Evolutionary conservation across 2,888 invertebrate species (phyloP), one percentile per base, ranked within the genome.

Genomic region (Acrobasis suavella): DNA sequence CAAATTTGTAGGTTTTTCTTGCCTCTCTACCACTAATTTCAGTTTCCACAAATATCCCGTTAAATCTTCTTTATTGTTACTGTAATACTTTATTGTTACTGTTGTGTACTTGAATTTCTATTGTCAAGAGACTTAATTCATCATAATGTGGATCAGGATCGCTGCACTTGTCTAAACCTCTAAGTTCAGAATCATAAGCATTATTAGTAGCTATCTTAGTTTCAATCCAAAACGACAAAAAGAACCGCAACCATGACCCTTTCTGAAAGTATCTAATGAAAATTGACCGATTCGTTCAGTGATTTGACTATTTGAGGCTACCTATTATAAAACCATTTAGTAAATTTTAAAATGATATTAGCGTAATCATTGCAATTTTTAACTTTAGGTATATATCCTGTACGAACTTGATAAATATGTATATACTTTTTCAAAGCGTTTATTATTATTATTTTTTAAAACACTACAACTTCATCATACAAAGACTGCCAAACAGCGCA

Each of bases 121-220:
- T 14, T 12, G 50, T 46, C 0, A 69, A 12, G 9, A 60, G n/a
- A 16, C 65, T 70, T 5, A 72, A 51, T 5, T 61, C 67, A n/a
- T 66, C 68, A 52, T 72, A 80, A 1, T 76, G 77, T 0, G 74
- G 75, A 0, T 72, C 71, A 5, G 75, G 72, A 12, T 71, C 67
- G 0, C 32, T 61, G 56, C 81, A 81, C 9, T 32, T 38, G 56
- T 67, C 62, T 17, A 60, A 9, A 52, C 10, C 39, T n/a, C 51
- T 17, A 8, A 60, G n/a, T 38, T 39, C 17, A 1, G 39, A 22
- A n/a, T 51, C 22, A 17, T 60, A 60, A 50, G 16, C 1, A 42
- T 38, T 42, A 42, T 1, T 22, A 1, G 42, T 22, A 14, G 46
- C 10, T 12, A 2, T 8, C 42, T 14, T 1, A 10, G 9, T 46